Base-by-base conservation (phyloP, 2,888 invertebrate genomes). In the Leptura quadrifasciata region DNA sequence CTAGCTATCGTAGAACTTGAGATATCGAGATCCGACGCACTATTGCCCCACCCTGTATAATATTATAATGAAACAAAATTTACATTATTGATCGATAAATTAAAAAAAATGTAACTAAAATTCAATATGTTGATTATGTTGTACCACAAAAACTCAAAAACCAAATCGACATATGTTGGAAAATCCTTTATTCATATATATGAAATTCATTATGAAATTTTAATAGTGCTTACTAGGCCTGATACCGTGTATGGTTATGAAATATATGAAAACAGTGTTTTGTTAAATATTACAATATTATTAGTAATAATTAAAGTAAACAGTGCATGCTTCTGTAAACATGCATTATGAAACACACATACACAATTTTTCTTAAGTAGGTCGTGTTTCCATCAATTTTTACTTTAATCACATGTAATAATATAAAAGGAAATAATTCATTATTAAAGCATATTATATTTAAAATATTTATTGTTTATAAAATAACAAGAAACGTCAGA, bases 311-410 rank as follows among this genome's bases (percentile, higher is more conserved):
- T 61, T 31, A 61, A 9, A 61, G 31, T 27, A 31, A 27, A 31
- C n/a, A n/a, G n/a, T 61, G 2, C n/a, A 61, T 31, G 60, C 60
- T 61, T 31, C 31, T 31, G 24, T 61, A 27, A 31, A 27, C 60
- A 61, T 31, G 10, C 1, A 47, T 61, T 61, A 27, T 61, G 60
- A 31, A 61, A 61, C n/a, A 61, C 31, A 61, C n/a, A 61, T 31
- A 61, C 31, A n/a, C 18, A 61, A 61, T 31, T 24, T 21, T 27
- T 24, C 15, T n/a, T 47, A 47, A 47, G 27, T 31, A 31, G 60
- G 60, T 31, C 17, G 9, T 27, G 60, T 31, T 61, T 31, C 9
- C 60, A 17, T 8, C 31, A n/a, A 27, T 17, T 61, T 31, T 60
- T n/a, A n/a, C n/a, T n/a, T 31, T n/a, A 12, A 47, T 47, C 47